phyloP scores from a whole-genome alignment of 2,113 vertebrate genomes.

The Sardina pilchardus region DNA sequence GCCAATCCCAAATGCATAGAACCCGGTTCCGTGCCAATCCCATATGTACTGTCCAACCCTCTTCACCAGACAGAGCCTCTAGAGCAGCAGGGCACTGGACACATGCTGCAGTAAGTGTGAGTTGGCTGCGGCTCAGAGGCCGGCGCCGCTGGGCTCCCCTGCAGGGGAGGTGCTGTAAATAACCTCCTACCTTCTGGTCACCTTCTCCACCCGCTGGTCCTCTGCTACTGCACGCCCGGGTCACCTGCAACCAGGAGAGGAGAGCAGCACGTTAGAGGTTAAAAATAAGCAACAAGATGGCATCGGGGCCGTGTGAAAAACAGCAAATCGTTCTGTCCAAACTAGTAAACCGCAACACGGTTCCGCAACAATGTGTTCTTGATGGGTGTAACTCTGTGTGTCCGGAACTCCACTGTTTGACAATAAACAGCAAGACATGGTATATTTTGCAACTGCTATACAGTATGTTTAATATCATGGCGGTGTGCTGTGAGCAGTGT shows the following conservation, averaged over 20 bases:
- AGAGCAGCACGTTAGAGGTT: neutral
- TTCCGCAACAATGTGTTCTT: too few species aligned
- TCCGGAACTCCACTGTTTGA: too few species aligned
- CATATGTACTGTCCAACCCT: neutral
- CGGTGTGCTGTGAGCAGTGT: too few species aligned
- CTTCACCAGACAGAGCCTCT: neutral
- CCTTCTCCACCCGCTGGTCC: conserved; percentile 18
- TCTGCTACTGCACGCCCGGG: conserved; percentile 27
- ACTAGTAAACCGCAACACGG: too few species aligned
- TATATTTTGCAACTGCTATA: too few species aligned
- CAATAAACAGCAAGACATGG: too few species aligned
- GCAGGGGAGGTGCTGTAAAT: conserved; percentile 26
- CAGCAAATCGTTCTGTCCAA: neutral
- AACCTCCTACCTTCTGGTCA: conserved; percentile 57
- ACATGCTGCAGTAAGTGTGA: neutral
- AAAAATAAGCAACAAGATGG: neutral
- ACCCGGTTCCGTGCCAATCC: too few species aligned
- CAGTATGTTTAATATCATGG: too few species aligned
- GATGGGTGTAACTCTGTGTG: too few species aligned
- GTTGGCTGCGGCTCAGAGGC: neutral
- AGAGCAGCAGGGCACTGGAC: neutral
- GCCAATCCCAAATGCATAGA: too few species aligned
- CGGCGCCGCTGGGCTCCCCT: neutral
- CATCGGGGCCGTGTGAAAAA: neutral
- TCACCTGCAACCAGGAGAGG: conserved; percentile 52